These are phyloP conservation scores for Hyperopisus bebe DNA, from an alignment of 2,113 vertebrate species.

Conservation along the genomic window DNA sequence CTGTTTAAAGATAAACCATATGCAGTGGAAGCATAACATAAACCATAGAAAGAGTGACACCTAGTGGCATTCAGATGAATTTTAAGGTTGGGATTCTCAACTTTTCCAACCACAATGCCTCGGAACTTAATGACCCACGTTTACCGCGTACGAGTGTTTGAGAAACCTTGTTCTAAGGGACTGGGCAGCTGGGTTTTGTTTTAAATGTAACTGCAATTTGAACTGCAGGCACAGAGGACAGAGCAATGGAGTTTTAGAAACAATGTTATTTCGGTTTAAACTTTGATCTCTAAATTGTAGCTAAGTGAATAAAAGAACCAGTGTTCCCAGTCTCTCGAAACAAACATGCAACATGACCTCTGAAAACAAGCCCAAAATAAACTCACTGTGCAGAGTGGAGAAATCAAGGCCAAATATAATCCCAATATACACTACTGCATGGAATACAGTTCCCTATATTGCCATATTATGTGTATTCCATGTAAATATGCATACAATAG, in stretches of 20 bases:
- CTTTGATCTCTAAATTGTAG: not conserved
- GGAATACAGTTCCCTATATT: not conserved
- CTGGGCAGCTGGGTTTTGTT: not conserved
- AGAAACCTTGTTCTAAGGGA: not conserved
- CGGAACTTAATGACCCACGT: not conserved
- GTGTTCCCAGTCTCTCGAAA: not conserved
- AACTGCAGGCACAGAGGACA: not conserved
- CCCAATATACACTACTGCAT: not conserved
- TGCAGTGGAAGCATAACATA: not conserved
- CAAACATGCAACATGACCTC: not conserved
- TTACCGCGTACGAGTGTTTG: not conserved
- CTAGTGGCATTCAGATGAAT: not conserved
- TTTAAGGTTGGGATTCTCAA: not conserved
- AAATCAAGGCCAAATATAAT: not conserved
- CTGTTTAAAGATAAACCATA: not conserved
- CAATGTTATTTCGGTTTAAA: not conserved
- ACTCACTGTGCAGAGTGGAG: not conserved
- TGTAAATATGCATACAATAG: not conserved
- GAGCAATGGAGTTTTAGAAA: not conserved
- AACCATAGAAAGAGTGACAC: not conserved
- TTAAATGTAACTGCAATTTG: not conserved
- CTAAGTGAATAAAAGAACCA: not conserved
- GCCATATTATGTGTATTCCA: not conserved
- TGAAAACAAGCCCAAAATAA: not conserved
- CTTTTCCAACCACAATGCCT: not conserved